phyloP scores from a whole-genome alignment of 2,888 invertebrate species.

The Plagodis pulveraria region DNA sequence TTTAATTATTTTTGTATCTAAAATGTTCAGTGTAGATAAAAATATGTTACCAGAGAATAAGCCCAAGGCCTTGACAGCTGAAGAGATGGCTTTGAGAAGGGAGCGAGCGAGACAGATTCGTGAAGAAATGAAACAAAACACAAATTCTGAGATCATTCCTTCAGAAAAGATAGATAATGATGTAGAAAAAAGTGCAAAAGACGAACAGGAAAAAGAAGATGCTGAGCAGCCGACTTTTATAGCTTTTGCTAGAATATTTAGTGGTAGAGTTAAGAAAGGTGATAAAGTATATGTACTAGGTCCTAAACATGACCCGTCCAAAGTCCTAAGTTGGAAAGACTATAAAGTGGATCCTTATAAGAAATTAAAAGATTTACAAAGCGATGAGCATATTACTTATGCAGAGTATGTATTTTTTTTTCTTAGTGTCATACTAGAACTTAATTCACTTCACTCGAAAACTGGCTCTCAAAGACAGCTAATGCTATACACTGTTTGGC shows the following conservation, averaged over 20 bases:
- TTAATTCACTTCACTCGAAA: no score
- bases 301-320: constrained; percentile 94
- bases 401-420: constrained; percentile 68
- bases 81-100: constrained; percentile 89
- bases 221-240: constrained; percentile 89
- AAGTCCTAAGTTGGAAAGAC: constrained; percentile 73
- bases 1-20: constrained; percentile 91
- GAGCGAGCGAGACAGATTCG: constrained; percentile 88
- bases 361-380: constrained; percentile 85
- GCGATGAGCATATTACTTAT: constrained; percentile 87
- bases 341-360: constrained; percentile 73
- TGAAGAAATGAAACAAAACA: constrained; percentile 80
- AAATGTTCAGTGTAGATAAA: constrained; percentile 95
- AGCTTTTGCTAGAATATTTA: constrained; percentile 97
- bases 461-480: no score
- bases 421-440: no score
- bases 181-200: constrained; percentile 66
- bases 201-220: constrained; percentile 62
- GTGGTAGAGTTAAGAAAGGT: constrained; percentile 92
- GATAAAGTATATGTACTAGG: constrained; percentile 93
- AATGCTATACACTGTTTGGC: no score
- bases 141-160: constrained; percentile 39
- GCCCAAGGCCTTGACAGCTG: constrained; percentile 89
- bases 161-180: constrained; percentile 50
- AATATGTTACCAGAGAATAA: constrained; percentile 91